Evolutionary conservation across 2,888 invertebrate genomes (phyloP).

Genomic region (Strigamia maritima): DNA sequence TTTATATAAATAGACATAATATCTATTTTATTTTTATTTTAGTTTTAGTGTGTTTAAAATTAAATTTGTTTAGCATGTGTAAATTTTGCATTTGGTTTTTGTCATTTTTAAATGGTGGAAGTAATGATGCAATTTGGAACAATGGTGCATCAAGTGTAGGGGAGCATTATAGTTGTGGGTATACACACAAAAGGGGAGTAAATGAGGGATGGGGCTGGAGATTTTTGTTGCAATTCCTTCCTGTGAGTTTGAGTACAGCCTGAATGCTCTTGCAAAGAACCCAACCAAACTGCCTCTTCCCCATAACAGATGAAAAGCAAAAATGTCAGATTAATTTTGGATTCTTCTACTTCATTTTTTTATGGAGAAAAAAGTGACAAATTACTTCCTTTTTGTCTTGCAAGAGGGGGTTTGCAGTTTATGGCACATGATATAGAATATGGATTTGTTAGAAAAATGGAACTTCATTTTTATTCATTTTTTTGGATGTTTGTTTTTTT

Average conservation of each 20-base stretch:
- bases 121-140: background rate
- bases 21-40: too few species aligned
- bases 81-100: background rate
- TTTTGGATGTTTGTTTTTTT: background rate
- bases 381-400: conserved; percentile 32
- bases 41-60: too few species aligned
- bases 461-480: conserved; percentile 1
- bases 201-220: background rate
- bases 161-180: background rate
- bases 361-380: conserved; percentile 17
- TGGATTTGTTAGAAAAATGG: conserved; percentile 20
- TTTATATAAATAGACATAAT: too few species aligned
- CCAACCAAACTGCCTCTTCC: background rate
- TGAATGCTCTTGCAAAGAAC: background rate
- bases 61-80: too few species aligned
- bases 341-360: background rate
- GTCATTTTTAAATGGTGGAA: background rate
- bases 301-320: background rate
- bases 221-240: conserved; percentile 5
- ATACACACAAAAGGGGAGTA: background rate
- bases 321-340: conserved; percentile 28
- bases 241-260: background rate
- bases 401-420: conserved; percentile 10
- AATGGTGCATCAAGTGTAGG: background rate
- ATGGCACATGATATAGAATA: conserved; percentile 28